Conservation (phyloP, 2,888 invertebrate species). For the Alloscopus bannaensis region DNA sequence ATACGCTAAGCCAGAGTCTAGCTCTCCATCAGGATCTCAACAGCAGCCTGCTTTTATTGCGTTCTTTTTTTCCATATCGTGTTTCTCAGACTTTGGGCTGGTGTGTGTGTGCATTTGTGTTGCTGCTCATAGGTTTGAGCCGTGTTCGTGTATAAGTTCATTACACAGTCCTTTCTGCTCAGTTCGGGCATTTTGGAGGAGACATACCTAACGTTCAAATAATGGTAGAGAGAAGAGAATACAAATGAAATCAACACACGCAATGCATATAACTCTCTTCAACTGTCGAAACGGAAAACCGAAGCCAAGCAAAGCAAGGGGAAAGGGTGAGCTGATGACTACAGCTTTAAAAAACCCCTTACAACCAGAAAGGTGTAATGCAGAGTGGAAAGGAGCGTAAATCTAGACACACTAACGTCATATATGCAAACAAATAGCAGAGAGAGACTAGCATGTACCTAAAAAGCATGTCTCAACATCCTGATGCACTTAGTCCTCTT, state of each 20-base stretch:
- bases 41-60: conserved; percentile 38
- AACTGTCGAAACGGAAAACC: background rate
- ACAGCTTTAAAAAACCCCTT: background rate
- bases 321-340: background rate
- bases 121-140: conserved; percentile 4
- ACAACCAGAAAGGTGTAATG: background rate
- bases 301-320: background rate
- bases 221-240: conserved; percentile 15
- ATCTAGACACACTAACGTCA: background rate
- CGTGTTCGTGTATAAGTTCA: conserved; percentile 18
- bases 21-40: too few relatives aligned
- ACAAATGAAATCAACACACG: conserved; percentile 51
- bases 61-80: conserved; percentile 23
- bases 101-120: conserved; percentile 16
- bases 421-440: background rate
- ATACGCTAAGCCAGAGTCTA: too few relatives aligned
- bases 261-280: conserved; percentile 20
- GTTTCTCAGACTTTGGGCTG: too few relatives aligned
- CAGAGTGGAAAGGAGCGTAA: conserved; percentile 12
- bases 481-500: background rate
- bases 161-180: background rate
- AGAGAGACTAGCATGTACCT: too few relatives aligned
- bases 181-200: background rate
- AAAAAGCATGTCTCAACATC: too few relatives aligned
- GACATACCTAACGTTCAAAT: background rate